Conservation (phyloP, 2,888 invertebrate genomes). For the Thymelicus sylvestris region DNA sequence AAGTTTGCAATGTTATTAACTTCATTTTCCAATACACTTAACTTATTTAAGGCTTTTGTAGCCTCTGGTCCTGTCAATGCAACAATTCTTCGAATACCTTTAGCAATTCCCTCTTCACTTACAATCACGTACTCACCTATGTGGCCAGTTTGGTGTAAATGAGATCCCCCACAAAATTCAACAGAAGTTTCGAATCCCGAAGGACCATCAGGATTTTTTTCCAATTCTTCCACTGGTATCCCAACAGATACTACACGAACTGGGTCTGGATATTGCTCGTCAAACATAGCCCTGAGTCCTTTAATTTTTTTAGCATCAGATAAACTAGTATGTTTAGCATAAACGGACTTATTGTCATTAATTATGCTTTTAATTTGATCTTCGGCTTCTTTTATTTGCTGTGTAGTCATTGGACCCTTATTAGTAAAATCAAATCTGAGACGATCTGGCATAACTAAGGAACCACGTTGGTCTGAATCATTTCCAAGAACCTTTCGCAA, state of each 20-base stretch:
- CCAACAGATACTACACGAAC: conserved; percentile 97
- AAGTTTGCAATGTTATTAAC: conserved; percentile 86
- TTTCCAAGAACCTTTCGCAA: conserved; percentile 94
- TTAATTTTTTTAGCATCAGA: conserved; percentile 95
- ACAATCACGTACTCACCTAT: conserved; percentile 98
- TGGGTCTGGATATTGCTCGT: conserved; percentile 99
- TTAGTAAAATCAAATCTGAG: conserved; percentile 98
- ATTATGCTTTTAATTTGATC: conserved; percentile 91
- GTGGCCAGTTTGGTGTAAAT: conserved; percentile 95
- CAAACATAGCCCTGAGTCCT: conserved; percentile 98
- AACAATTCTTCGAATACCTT: conserved; percentile 98
- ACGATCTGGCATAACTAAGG: conserved; percentile 98
- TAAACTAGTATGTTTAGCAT: conserved; percentile 93
- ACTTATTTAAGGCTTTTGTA: conserved; percentile 92
- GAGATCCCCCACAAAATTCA: conserved; percentile 99
- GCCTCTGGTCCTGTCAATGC: conserved; percentile 98
- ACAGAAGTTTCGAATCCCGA: conserved; percentile 95
- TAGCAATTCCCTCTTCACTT: conserved; percentile 99
- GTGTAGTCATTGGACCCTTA: conserved; percentile 94
- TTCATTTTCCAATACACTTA: conserved; percentile 90
- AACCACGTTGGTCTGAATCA: conserved; percentile 98
- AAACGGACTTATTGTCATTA: conserved; percentile 90
- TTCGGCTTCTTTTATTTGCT: conserved; percentile 95
- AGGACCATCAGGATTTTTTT: conserved; percentile 92
- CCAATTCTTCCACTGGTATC: conserved; percentile 94